Percentiles rank a stretch among this genome's conserved stretches.
These are phyloP conservation scores for Aphelenchoides fujianensis DNA, from an alignment of 1,140 invertebrate species.

Conservation along the genomic window DNA sequence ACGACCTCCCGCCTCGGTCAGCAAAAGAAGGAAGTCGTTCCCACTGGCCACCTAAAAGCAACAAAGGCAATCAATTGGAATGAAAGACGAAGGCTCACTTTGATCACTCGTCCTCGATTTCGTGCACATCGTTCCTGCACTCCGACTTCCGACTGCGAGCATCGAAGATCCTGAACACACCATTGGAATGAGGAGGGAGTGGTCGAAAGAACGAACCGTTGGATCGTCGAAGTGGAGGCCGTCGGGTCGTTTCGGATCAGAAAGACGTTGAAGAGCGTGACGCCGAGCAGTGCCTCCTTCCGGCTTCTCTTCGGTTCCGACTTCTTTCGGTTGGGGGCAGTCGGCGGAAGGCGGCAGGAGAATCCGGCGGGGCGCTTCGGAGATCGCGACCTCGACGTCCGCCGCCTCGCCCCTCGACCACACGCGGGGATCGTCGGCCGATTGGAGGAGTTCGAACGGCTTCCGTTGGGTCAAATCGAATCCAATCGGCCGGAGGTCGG, in stretches of 20 bases:
- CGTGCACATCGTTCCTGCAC: not conserved
- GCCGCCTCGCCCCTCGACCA: not conserved
- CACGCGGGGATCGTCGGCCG: not conserved
- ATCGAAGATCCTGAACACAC: conserved; percentile 10
- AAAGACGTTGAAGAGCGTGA: conserved; percentile 6
- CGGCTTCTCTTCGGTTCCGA: not conserved
- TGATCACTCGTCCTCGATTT: not conserved
- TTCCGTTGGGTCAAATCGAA: conserved; percentile 4
- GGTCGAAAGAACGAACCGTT: no score
- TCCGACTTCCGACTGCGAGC: not conserved
- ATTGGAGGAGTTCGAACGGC: not conserved
- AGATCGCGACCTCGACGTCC: not conserved
- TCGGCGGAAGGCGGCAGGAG: no score
- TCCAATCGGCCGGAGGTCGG: not conserved
- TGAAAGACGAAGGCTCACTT: not conserved
- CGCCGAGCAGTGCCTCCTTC: not conserved
- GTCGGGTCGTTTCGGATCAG: conserved; percentile 20
- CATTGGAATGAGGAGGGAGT: not conserved
- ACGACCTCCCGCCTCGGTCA: conserved; percentile 6
- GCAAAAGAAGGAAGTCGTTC: conserved; percentile 26
- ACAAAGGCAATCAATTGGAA: no score
- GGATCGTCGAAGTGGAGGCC: conserved; percentile 25
- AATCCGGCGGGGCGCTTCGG: not conserved
- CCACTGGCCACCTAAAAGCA: conserved; percentile 19
- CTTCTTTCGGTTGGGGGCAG: not conserved